Conservation (phyloP, 2,888 invertebrate genomes). For the Hypsopygia costalis region DNA sequence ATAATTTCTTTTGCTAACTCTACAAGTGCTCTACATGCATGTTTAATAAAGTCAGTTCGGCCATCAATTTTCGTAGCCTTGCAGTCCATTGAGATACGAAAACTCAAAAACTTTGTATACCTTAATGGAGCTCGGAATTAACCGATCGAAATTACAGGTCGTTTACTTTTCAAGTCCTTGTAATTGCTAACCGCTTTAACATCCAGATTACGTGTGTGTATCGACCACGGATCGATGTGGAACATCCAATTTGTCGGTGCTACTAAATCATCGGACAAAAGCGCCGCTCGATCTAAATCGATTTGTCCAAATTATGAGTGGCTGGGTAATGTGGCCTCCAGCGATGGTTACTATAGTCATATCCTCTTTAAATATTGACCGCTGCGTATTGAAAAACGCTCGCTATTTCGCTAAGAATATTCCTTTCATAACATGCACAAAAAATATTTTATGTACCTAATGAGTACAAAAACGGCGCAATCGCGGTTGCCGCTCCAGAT, state of each 20-base stretch:
- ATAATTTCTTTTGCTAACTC: too few species aligned
- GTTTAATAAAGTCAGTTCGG: too few species aligned
- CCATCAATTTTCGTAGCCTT: background rate
- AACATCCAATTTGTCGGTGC: slow-evolving; percentile 69
- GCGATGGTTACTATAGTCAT: slow-evolving; percentile 24
- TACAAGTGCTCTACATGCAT: too few species aligned
- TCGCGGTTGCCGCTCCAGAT: background rate
- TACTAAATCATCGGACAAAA: slow-evolving; percentile 76
- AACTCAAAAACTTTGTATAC: slow-evolving; percentile 12
- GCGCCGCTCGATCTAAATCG: slow-evolving; percentile 75
- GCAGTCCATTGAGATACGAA: background rate
- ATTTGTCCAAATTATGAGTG: slow-evolving; percentile 72
- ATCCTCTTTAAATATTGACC: slow-evolving; percentile 59
- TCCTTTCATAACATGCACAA: slow-evolving; percentile 3
- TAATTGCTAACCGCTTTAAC: slow-evolving; percentile 65
- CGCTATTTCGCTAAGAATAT: slow-evolving; percentile 29
- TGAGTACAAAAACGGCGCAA: background rate
- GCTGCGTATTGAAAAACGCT: slow-evolving; percentile 15
- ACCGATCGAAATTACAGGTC: slow-evolving; percentile 60
- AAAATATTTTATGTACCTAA: slow-evolving; percentile 2
- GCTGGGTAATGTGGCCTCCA: slow-evolving; percentile 32
- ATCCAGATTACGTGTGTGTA: slow-evolving; percentile 53
- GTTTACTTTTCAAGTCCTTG: slow-evolving; percentile 66
- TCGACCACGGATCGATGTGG: slow-evolving; percentile 45
- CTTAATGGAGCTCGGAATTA: slow-evolving; percentile 44